Evolutionary conservation across 2,888 invertebrate species (phyloP).

Genomic region (Thymelicus acteon): DNA sequence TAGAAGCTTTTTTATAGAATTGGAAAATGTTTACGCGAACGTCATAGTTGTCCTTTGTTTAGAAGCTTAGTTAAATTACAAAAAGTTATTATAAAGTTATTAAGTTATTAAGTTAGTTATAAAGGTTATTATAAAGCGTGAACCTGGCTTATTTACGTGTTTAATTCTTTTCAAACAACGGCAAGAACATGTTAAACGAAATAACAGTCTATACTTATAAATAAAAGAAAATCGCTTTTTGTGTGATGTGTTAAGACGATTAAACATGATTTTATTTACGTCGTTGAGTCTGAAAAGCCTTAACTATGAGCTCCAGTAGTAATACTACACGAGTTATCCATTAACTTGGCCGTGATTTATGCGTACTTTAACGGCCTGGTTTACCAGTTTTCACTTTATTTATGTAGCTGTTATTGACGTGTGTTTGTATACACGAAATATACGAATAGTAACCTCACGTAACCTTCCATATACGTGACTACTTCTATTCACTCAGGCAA

Average conservation of each 20-base stretch:
- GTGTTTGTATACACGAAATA: constrained; percentile 2
- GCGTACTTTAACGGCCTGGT: constrained; percentile 23
- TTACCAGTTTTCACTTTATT: constrained; percentile 29
- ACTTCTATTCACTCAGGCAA: constrained; percentile 31
- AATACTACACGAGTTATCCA: constrained; percentile 61
- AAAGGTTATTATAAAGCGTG: no score
- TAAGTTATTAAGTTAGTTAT: no score
- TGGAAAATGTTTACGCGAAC: no score
- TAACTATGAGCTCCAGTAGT: constrained; percentile 51
- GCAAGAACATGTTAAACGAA: no score
- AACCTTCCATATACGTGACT: constrained; percentile 14
- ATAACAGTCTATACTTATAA: no score
- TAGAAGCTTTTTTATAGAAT: no score
- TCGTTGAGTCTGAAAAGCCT: constrained; percentile 43
- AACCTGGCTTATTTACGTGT: no score
- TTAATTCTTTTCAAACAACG: no score
- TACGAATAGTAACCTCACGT: not conserved
- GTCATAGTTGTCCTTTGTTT: no score
- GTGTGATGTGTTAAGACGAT: not conserved
- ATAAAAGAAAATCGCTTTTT: not conserved
- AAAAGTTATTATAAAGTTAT: no score
- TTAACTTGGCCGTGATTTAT: constrained; percentile 53
- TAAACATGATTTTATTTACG: constrained; percentile 1
- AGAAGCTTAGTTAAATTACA: no score
- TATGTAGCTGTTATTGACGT: constrained; percentile 31